Base-by-base conservation (phyloP, 2,797 vertebrate genomes). In the Ispidina lecontei region DNA sequence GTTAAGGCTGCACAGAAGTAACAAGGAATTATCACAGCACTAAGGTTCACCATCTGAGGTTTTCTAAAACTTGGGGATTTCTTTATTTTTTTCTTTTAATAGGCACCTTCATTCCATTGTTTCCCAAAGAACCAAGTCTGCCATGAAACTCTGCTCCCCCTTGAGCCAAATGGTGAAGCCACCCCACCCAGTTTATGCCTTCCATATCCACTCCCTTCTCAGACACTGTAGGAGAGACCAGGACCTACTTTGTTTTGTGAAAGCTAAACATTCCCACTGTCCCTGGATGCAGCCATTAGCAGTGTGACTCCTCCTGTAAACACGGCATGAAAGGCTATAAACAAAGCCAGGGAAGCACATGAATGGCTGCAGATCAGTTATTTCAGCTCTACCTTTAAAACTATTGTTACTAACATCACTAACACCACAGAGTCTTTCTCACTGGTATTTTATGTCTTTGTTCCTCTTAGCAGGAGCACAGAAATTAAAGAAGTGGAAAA, bases 251-350 rank as follows among this genome's bases (percentile, higher is more conserved):
- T 93, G 86, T 87, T 91, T 77, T 41, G 47, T 55, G 58, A 91
- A 95, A 96, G 31, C 43, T 87, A 93, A 94, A 93, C 83, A 88
- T 94, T 94, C 68, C 82, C 79, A 39, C 59, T 63, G 74, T 54
- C 51, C 71, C 64, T 64, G 83, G 43, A 26, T 26, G 58, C 74
- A 93, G 76, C 73, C 80, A 23, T 82, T 49, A 80, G 55, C 68
- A 71, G 47, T 68, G 29, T 1, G 29, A 69, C 79, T 94, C 11
- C 21, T 94, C 47, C 63, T 87, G 85, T 91, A 90, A 94, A 94
- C 65, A 77, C 28, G 49, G 43, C 62, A 52, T 52, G 72, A 62
- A 83, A 89, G 52, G 52, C 58, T 94, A 90, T 93, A 95, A 93
- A 95, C 90, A 96, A 89, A 90, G 72, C 59, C 44, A 55, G 63